Base-by-base conservation (phyloP, 2,888 invertebrate genomes). In the Antheraea assamensis region DNA sequence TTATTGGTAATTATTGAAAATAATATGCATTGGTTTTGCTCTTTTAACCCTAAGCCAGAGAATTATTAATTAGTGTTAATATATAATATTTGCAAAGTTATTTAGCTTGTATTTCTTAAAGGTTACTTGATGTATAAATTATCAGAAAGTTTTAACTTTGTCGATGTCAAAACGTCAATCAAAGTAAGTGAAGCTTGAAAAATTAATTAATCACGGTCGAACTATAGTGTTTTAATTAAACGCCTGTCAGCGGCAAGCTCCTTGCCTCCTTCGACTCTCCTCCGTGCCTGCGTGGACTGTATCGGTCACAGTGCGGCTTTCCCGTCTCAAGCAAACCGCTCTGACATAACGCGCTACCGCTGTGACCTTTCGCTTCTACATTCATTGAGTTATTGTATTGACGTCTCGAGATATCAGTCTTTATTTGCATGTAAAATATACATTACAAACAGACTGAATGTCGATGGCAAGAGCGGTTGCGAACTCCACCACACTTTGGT, bases 141-240 rank as follows among this genome's bases (percentile, higher is more conserved):
- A 30, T 64, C 30, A 17, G 27, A 64, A 30, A 64, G 61, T 64
- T 64, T 64, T 30, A 64, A 64, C 61, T 30, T 27, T 27, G 61
- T 64, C 61, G 61, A 64, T 64, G 30, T 64, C 61, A 30, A 30
- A 30, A 64, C 61, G 61, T 30, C 61, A 64, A 64, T 64, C 61
- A 64, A 64, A 64, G 17, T 15, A 64, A 30, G 17, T 64, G 61
- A 30, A 64, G 30, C 61, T 27, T 64, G 61, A 64, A 64, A 64
- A 30, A 64, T 64, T 30, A 64, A 64, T 64, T 64, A 64, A 64
- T 64, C 61, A 64, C 61, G 61, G 27, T 15, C 61, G 30, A 64
- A 64, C 61, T 64, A 64, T 64, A 27, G 61, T 30, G 61, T 64
- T 64, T 64, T 64, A 64, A 64, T 64, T 64, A 64, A 64, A 64